A percentile compares a stretch with the other conserved stretches of the same genome.
Evolutionary conservation across 2,888 invertebrate genomes (phyloP).

Genomic region (Ryuthela nishihirai): DNA sequence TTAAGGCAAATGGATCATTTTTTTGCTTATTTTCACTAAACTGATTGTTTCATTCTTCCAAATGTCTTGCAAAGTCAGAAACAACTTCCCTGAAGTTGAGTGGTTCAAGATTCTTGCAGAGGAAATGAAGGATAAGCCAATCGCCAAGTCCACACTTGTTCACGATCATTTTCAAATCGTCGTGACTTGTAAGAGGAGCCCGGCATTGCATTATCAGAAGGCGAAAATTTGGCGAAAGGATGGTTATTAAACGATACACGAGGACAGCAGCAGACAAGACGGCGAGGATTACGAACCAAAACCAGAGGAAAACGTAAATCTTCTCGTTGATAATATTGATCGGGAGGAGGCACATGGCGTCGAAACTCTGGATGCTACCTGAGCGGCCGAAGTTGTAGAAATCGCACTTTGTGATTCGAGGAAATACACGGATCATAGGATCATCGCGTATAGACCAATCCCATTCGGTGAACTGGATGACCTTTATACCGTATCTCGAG

Average conservation of each 20-base stretch:
- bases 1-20: no score
- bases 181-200: conserved; percentile 71
- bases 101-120: conserved; percentile 83
- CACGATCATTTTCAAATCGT: conserved; percentile 72
- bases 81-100: conserved; percentile 74
- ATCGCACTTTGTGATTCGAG: conserved; percentile 83
- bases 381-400: conserved; percentile 85
- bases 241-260: conserved; percentile 65
- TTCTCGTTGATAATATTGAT: conserved; percentile 91
- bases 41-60: no score
- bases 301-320: conserved; percentile 60
- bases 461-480: conserved; percentile 39
- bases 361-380: conserved; percentile 78
- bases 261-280: conserved; percentile 72
- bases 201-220: conserved; percentile 75
- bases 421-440: conserved; percentile 63
- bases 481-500: conserved; percentile 53
- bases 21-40: no score
- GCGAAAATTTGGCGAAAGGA: conserved; percentile 71
- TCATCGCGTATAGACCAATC: conserved; percentile 41
- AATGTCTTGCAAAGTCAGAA: conserved; percentile 65
- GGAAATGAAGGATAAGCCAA: conserved; percentile 54
- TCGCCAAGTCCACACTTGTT: conserved; percentile 65
- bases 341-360: conserved; percentile 79
- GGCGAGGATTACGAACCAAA: conserved; percentile 64